phyloP scores from a whole-genome alignment of 2,113 vertebrate species.

The Tylochromis polylepis region DNA sequence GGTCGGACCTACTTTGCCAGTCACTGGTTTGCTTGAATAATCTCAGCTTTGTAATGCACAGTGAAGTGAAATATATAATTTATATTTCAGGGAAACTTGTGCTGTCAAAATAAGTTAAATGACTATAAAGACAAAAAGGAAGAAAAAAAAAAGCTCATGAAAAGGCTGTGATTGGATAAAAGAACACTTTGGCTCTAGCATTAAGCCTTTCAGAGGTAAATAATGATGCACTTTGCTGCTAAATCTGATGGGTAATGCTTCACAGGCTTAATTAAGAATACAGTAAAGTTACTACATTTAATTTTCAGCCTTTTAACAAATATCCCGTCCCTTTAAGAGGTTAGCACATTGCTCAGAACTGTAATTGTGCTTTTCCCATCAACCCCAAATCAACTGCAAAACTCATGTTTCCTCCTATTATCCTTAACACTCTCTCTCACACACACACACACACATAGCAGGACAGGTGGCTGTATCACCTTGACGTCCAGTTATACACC shows the following conservation, averaged over 20 bases:
- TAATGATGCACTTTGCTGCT: neutral
- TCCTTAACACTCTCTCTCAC: neutral
- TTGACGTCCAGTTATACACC: conserved; percentile 39
- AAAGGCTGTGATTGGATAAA: no score
- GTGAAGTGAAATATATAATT: neutral
- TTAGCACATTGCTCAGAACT: neutral
- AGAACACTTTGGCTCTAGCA: neutral
- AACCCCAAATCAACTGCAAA: neutral
- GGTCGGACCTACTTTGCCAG: neutral
- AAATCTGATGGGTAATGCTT: neutral
- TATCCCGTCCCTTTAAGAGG: neutral
- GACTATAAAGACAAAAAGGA: neutral
- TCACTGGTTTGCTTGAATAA: neutral
- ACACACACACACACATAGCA: neutral
- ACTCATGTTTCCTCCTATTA: neutral
- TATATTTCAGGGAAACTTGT: neutral
- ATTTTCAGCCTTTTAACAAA: neutral
- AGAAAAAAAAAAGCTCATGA: no score
- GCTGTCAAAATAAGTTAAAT: neutral
- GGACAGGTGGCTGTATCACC: conserved; percentile 56
- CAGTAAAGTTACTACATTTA: neutral
- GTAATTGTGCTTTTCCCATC: neutral
- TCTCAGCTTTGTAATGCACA: neutral
- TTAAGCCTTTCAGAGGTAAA: neutral
- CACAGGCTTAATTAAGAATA: neutral